Conservation (phyloP, 2,797 vertebrate species). For the Sciurus vulgaris region DNA sequence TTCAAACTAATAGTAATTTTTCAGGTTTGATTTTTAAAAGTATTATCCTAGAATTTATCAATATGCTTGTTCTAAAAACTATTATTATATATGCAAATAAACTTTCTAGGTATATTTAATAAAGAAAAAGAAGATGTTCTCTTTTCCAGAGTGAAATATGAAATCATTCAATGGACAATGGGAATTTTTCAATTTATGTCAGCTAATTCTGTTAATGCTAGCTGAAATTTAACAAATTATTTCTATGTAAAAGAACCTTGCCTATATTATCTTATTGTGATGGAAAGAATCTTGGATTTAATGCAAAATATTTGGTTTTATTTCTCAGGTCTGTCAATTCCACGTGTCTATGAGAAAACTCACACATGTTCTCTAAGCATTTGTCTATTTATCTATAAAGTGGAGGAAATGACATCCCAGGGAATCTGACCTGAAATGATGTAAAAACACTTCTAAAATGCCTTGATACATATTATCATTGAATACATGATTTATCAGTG, state of each 20-base stretch:
- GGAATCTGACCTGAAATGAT: neutral
- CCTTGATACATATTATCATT: neutral
- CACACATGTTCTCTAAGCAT: neutral
- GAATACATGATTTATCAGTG: neutral
- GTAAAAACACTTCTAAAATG: neutral
- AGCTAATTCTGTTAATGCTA: slow-evolving; percentile 28
- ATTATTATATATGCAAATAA: neutral
- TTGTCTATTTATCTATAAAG: neutral
- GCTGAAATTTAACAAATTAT: slow-evolving; percentile 31
- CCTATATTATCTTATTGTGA: slow-evolving; percentile 8
- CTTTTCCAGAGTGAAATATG: neutral
- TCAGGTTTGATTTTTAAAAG: slow-evolving; percentile 35
- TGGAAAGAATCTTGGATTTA: neutral
- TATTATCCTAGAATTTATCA: neutral
- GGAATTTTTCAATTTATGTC: slow-evolving; percentile 8
- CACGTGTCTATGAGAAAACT: neutral
- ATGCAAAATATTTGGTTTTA: neutral
- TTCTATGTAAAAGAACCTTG: neutral
- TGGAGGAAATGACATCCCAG: neutral
- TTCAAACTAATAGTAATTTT: neutral
- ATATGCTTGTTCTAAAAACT: neutral
- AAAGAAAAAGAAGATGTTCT: neutral
- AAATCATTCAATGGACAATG: slow-evolving; percentile 28
- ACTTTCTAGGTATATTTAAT: neutral
- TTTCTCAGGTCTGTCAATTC: slow-evolving; percentile 38